These are phyloP conservation scores for Tichodroma muraria DNA, from an alignment of 2,113 vertebrate genomes.

Conservation along the genomic window DNA sequence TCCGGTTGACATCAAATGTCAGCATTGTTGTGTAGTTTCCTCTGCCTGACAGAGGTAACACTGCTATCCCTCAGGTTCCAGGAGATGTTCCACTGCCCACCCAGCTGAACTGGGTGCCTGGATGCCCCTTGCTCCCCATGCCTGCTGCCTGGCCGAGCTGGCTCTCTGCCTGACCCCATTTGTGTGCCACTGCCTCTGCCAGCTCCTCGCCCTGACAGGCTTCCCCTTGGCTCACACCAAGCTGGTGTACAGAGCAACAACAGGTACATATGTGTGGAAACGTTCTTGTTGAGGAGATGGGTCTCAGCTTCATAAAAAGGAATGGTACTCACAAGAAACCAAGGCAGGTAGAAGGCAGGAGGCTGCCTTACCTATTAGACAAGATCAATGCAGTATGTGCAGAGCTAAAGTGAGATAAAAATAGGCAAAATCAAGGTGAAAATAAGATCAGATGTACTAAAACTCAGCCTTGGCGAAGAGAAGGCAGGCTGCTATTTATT, in stretches of 20 bases:
- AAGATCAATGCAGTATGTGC: neutral
- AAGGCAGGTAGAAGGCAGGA: neutral
- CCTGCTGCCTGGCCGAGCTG: fast-evolving
- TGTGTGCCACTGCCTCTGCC: neutral
- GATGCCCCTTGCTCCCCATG: neutral
- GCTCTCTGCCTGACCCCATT: neutral
- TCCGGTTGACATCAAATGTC: neutral
- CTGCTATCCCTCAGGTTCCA: neutral
- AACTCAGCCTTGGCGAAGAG: neutral
- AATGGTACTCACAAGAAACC: neutral
- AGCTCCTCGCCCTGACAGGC: neutral
- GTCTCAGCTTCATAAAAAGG: neutral
- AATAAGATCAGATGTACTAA: neutral
- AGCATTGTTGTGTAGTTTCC: neutral
- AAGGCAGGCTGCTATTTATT: neutral
- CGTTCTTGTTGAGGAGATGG: neutral
- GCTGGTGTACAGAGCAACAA: neutral
- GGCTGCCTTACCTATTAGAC: neutral
- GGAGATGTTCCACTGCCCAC: neutral
- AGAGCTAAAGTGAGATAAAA: neutral
- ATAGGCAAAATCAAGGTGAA: neutral
- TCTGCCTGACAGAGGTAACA: neutral
- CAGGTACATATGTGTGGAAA: neutral
- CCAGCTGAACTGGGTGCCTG: fast-evolving
- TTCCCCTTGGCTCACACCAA: neutral